These are phyloP conservation scores for Calonectris borealis DNA, from an alignment of 2,113 vertebrate genomes.

Conservation along the genomic window DNA sequence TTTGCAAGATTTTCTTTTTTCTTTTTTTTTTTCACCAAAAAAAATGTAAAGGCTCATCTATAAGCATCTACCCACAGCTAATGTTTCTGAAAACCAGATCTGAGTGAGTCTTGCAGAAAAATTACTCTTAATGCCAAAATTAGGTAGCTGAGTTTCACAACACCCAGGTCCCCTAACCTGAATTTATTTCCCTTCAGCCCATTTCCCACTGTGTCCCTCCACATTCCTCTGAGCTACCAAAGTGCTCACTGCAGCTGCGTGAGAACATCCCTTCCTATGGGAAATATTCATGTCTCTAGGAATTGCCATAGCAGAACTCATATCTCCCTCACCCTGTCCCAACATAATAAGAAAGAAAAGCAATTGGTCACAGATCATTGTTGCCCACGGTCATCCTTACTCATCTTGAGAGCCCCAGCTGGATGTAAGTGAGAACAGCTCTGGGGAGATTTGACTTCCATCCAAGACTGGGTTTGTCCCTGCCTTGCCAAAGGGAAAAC, in stretches of 20 bases:
- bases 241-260: background rate
- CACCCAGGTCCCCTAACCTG: background rate
- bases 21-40: background rate
- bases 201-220: background rate
- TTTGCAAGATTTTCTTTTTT: conserved; percentile 9
- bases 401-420: background rate
- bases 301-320: background rate
- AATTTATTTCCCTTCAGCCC: background rate
- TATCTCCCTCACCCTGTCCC: background rate
- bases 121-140: background rate
- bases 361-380: background rate
- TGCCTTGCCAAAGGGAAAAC: background rate
- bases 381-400: background rate
- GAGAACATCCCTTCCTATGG: background rate
- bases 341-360: background rate
- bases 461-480: background rate
- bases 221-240: background rate
- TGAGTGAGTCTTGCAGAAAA: conserved; percentile 26
- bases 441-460: background rate
- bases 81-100: conserved; percentile 31
- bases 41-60: conserved; percentile 16
- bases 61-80: background rate
- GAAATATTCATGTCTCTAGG: background rate
- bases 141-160: background rate
- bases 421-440: background rate